Conservation (phyloP, 2,888 invertebrate species). For the Hemithea aestivaria region DNA sequence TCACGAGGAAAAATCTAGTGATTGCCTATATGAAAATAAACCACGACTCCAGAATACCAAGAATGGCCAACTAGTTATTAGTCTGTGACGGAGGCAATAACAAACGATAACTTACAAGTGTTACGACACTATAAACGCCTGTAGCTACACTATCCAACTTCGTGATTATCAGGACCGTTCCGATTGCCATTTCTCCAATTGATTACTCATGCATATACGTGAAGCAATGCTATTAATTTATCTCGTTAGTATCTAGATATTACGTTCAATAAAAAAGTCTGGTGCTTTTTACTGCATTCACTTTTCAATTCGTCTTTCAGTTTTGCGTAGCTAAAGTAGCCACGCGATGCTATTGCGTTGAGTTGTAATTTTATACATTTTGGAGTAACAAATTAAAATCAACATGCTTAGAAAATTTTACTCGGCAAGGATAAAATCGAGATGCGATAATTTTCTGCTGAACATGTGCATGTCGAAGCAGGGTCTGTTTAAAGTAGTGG, state of each 20-base stretch:
- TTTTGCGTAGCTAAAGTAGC: slow-evolving; percentile 25
- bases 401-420: too few relatives aligned
- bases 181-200: slow-evolving; percentile 43
- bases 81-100: slow-evolving; percentile 31
- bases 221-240: slow-evolving; percentile 41
- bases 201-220: slow-evolving; percentile 40
- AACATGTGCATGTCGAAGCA: too few relatives aligned
- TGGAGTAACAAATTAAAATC: too few relatives aligned
- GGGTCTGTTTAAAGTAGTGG: too few relatives aligned
- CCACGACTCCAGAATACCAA: slow-evolving; percentile 7
- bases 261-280: slow-evolving; percentile 23
- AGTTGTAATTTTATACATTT: too few relatives aligned
- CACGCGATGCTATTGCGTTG: too few relatives aligned
- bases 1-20: slow-evolving; percentile 3
- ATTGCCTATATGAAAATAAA: slow-evolving; percentile 12
- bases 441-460: too few relatives aligned
- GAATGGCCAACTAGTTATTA: slow-evolving; percentile 26
- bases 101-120: slow-evolving; percentile 30
- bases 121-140: slow-evolving; percentile 28
- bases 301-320: slow-evolving; percentile 31
- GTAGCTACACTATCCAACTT: slow-evolving; percentile 5
- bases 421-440: too few relatives aligned
- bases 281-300: slow-evolving; percentile 29
- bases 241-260: slow-evolving; percentile 38
- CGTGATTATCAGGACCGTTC: slow-evolving; percentile 35